Conservation (phyloP, 2,113 vertebrate genomes). For the Trochalopteron elliotii region DNA sequence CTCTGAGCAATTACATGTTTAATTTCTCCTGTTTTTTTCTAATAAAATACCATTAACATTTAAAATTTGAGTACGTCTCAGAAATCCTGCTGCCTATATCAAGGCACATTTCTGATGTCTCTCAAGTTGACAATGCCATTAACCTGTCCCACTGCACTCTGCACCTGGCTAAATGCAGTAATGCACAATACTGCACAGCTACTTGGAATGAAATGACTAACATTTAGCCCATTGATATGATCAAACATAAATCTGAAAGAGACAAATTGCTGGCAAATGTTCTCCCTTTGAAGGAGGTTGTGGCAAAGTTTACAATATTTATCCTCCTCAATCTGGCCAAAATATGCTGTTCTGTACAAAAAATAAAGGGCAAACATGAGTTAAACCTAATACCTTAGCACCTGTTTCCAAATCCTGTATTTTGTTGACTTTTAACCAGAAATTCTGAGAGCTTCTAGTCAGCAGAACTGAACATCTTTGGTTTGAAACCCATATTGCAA, state of each 20-base stretch:
- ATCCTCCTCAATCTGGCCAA: not conserved
- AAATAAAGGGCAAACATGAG: not conserved
- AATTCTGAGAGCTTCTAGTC: not conserved
- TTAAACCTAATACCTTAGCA: not conserved
- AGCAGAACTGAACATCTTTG: not conserved
- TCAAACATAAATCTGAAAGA: slow-evolving; percentile 30
- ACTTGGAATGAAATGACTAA: slow-evolving; percentile 41
- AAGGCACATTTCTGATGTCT: not conserved
- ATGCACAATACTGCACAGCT: not conserved
- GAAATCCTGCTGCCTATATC: not conserved
- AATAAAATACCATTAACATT: not conserved
- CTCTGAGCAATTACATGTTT: not conserved
- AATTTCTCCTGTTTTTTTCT: not conserved
- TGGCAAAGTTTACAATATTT: not conserved
- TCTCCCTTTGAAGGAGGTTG: not conserved
- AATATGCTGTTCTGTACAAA: not conserved
- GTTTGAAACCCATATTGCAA: not conserved
- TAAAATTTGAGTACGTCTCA: not conserved
- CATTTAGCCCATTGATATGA: slow-evolving; percentile 19
- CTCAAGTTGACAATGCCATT: slow-evolving; percentile 24
- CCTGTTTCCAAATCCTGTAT: not conserved
- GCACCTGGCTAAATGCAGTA: not conserved
- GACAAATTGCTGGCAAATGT: not conserved
- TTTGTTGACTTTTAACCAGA: not conserved
- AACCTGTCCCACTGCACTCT: slow-evolving; percentile 23